phyloP scores from a whole-genome alignment of 2,797 vertebrate genomes.

The Microhierax caerulescens region DNA sequence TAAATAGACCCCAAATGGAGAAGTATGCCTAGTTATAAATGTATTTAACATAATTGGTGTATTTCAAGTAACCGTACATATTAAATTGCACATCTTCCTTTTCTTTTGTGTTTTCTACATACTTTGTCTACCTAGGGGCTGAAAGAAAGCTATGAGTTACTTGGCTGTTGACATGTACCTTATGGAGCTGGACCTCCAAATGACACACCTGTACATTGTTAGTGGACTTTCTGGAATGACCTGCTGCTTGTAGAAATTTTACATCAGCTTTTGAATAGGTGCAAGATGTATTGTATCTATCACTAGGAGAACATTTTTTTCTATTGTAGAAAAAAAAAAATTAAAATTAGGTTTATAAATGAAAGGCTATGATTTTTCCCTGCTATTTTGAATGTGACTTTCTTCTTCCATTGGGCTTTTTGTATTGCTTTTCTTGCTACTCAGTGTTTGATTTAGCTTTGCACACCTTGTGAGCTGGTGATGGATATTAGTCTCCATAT shows the following conservation, averaged over 20 bases:
- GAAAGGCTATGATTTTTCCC: background rate
- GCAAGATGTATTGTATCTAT: background rate
- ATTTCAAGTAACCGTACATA: background rate
- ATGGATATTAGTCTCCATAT: background rate
- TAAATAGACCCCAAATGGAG: background rate
- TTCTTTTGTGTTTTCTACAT: background rate
- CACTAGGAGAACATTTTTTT: background rate
- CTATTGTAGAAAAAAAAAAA: background rate
- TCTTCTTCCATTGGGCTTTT: background rate
- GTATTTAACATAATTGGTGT: background rate
- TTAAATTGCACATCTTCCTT: background rate
- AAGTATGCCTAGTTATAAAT: constrained; percentile 3
- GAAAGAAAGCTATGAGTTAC: background rate
- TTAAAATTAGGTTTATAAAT: background rate
- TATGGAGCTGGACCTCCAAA: background rate
- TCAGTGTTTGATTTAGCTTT: background rate
- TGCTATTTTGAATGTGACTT: background rate
- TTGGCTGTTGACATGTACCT: background rate
- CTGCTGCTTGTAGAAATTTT: background rate
- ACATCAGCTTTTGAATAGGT: background rate
- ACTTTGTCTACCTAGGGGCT: background rate
- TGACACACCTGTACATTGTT: rapidly evolving
- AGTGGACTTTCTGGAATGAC: background rate
- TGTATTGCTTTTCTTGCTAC: background rate
- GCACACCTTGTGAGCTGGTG: background rate